Base-by-base conservation (phyloP, 2,797 vertebrate genomes). In the Lithobates pipiens region DNA sequence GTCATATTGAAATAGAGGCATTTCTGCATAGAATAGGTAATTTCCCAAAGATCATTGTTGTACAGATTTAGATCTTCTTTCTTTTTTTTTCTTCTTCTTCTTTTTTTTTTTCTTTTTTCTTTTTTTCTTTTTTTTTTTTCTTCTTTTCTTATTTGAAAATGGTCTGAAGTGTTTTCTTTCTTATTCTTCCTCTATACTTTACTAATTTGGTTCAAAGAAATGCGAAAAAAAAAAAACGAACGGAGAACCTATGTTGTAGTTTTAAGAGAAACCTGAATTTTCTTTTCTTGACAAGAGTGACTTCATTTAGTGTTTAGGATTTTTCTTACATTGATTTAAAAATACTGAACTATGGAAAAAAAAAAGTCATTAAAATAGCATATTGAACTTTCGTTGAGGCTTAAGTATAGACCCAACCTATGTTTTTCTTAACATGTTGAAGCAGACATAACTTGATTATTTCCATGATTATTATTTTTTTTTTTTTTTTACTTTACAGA, bases 1-100 rank as follows among this genome's bases (percentile, higher is more conserved):
- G 92, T 93, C 94, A 94, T 97, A 93, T 96, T 96, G 95, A 96
- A 96, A 96, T 97, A 95, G 96, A 97, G 96, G 96, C 96, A 96
- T 97, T 96, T 96, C 96, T 96, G 95, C 92, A 93, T 91, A 91
- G 95, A 94, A 90, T 94, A 93, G 92, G 86, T 94, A 94, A 93
- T 91, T 93, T 92, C 90, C 90, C 91, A 93, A 94, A 94, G 93
- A 96, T 96, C 93, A 95, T 94, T 91, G 86, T 92, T 94, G 93
- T 97, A 95, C 94, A 95, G 93, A 90, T 95, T 96, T 96, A 94
- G 92, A 92, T 54, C 65, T 92, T 93, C 93, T 93, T 69, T 74
- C 92, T 93, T 39, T 39, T 39, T 10, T 39, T 39, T 39, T 39
- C 9, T 39, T 39, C 9, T 39, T 39, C 9, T 39, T 9, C 5